Evolutionary conservation across 2,888 invertebrate genomes (phyloP), one percentile per base, ranked within the genome.

Genomic region (Tolmerus cingulatus): DNA sequence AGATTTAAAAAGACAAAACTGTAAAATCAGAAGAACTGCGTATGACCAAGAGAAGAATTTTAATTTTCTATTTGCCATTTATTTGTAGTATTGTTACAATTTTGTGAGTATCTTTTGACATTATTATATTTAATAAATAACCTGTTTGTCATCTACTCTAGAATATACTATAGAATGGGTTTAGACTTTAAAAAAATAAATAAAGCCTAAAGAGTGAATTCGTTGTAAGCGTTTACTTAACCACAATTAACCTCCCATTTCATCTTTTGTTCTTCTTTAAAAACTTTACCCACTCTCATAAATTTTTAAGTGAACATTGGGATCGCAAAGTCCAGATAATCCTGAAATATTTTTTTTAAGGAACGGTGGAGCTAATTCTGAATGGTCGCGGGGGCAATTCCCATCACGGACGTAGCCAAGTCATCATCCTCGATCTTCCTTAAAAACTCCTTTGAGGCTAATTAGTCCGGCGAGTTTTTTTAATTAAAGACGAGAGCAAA

Each of bases 381-480:
- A 27, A 66, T 19, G 66, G 23, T 79, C 30, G 74, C 43, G 46
- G 27, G 12, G 46, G 46, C 74, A 46, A 85, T 74, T 74, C 85
- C 85, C 85, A 85, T 85, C 74, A 85, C 46, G 85, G 23, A 66
- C 23, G 66, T 23, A 46, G 43, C 51, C 74, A 74, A 85, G 85
- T 46, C 85, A 74, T 74, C 51, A 74, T 74, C 74, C 85, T 74
- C 43, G 85, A 74, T 85, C 74, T 74, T 74, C 74, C 74, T 74
- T 74, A 74, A 88, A 89, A 88, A 87, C 86, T 89, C 90, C 91
- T 91, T 90, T 90, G 91, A 91, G 92, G 91, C 92, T 92, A 92
- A 92, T 92, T 92, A 92, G 91, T 91, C 91, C 91, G 92, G 92
- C 92, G 91, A 91, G 19, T 90, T 66, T 91, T 90, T 91, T 91